Evolutionary conservation across 2,113 vertebrate genomes (phyloP), one percentile per base, ranked within the genome.

Genomic region (Phainopepla nitens): DNA sequence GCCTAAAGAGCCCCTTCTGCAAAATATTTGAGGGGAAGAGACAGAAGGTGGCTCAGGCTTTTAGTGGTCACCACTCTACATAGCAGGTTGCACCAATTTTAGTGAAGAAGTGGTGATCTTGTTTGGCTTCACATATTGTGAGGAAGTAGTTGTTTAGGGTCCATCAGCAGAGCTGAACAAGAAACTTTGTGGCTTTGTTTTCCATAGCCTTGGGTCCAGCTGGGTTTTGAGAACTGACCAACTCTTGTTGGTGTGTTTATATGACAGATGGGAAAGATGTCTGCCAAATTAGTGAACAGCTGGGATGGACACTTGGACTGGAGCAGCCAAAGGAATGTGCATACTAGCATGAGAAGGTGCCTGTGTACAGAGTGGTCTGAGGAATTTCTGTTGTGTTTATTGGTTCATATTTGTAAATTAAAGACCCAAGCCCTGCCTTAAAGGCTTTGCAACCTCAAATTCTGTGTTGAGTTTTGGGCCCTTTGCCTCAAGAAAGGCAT

Each of bases 301-400:
- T 53, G 45, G 60, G 31, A 29, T 44, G 35, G 49, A 21, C 23
- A 11, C 47, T 10, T 36, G 29, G 39, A 62, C n/a, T 2, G 7
- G 29, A 77, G 20, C 7, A 78, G 51, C 13, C n/a, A 14, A 11
- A 8, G 31, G 36, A 57, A 24, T 0, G 0, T 19, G 25, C 35
- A 11, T 33, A 17, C 4, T 31, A 2, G 51, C 15, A 10, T 61
- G 51, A 78, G 60, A 49, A 27, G 42, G 7, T 16, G 20, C 11
- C 13, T 0, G 0, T 9, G 22, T 45, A 18, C 13, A 9, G 18
- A 41, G 36, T 0, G 0, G 7, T 33, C 35, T 57, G 51, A 92
- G 70, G 44, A 61, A 54, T 42, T 85, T 60, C 20, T 71, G 20
- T 20, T 31, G 25, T 41, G 16, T 15, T 49, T 42, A 27, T 35